Evolutionary conservation across 2,113 vertebrate species (phyloP), one percentile per base, ranked within the genome.

Genomic region (Cyphomyrus discorhynchus): DNA sequence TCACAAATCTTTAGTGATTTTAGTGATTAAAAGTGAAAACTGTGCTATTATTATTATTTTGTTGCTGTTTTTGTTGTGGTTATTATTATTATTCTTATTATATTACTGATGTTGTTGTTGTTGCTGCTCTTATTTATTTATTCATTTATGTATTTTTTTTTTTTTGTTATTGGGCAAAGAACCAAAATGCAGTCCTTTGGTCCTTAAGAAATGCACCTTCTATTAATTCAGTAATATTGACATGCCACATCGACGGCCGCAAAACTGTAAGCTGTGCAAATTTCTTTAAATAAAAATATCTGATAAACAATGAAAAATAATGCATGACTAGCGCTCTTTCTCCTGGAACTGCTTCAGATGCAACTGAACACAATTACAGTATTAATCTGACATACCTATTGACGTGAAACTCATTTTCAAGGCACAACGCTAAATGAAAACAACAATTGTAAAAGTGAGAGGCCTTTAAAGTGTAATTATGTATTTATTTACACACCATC

Each of bases 381-480:
- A 46, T 42, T 84, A 84, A 47, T 84, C 17, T 84, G 82, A 84
- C 82, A 84, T 47, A 47, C 42, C 45, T n/a, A 46, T 47, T 84
- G 45, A 84, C 19, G 39, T n/a, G 82, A 84, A 84, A 42, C 74
- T 80, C 74, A 80, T 84, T 84, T 84, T 45, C 9, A 46, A 84
- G 45, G 82, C 9, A 45, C 45, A 47, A n/a, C 9, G 24, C 19
- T 82, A 24, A 84, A 84, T 47, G 42, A 84, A 84, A 84, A 84
- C 42, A 84, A 47, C 45, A n/a, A 84, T 84, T 84, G 39, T 84
- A 46, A 84, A 84, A 84, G 82, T 84, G 45, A 84, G 82, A 84
- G 82, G 82, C 45, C 42, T 84, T 46, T 46, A 84, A 46, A 84
- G 7, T 39, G 39, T 84, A 84, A 84, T 84, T 84, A 47, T 47